Conservation (phyloP, 2,113 vertebrate genomes). For the Mungos mungo region DNA sequence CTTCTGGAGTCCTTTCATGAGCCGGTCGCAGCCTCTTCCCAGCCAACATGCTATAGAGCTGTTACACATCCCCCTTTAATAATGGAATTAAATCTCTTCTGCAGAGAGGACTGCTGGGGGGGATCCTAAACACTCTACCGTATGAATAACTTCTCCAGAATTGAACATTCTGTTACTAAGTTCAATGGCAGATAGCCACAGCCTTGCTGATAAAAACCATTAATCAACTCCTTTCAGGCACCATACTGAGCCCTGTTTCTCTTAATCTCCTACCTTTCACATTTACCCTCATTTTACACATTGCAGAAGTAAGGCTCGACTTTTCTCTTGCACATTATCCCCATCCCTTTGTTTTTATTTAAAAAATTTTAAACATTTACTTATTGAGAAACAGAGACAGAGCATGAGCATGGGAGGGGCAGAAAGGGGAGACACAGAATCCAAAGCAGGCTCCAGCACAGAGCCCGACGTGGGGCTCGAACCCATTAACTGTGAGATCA, state of each 20-base stretch:
- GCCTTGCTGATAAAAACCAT: background rate
- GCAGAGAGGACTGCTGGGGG: background rate
- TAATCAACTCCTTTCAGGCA: background rate
- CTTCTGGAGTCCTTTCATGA: background rate
- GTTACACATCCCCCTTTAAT: background rate
- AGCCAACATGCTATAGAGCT: accelerated
- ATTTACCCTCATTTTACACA: background rate
- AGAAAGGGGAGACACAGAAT: too few relatives aligned
- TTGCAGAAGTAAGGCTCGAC: background rate
- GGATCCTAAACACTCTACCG: background rate
- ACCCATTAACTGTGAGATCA: too few relatives aligned
- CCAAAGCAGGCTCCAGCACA: too few relatives aligned
- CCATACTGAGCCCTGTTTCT: background rate
- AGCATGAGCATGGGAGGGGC: too few relatives aligned
- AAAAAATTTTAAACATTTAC: too few relatives aligned
- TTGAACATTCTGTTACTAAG: background rate
- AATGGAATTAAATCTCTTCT: background rate
- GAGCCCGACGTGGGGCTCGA: too few relatives aligned
- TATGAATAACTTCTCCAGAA: background rate
- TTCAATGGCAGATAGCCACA: background rate
- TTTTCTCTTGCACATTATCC: background rate
- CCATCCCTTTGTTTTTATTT: background rate
- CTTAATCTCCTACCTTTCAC: background rate
- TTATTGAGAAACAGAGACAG: too few relatives aligned
- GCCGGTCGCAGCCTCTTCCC: background rate